These are phyloP conservation scores for Valencia hispanica DNA, from an alignment of 2,797 vertebrate genomes.

Conservation along the genomic window DNA sequence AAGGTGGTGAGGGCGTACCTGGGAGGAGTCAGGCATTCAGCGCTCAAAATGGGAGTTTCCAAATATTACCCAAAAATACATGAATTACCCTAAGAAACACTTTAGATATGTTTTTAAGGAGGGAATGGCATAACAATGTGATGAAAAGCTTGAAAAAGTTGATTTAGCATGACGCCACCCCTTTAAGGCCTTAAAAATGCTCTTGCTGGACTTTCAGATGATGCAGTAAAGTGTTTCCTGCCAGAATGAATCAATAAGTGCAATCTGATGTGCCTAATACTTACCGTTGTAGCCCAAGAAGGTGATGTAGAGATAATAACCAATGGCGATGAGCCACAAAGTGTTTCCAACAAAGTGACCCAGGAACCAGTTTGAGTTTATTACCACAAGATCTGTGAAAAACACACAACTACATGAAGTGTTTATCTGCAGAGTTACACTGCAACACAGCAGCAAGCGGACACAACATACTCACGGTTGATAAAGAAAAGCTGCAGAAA, in stretches of 20 bases:
- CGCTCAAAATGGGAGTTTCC: no score
- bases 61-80: no score
- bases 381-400: slow-evolving; percentile 88
- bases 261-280: slow-evolving; percentile 39
- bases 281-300: slow-evolving; percentile 97
- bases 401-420: slow-evolving; percentile 2
- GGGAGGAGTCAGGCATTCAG: no score
- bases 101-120: no score
- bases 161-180: no score
- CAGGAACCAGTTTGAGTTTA: slow-evolving; percentile 85
- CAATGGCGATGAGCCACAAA: slow-evolving; percentile 91
- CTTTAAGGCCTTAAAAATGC: no score
- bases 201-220: no score
- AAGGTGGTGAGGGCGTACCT: no score
- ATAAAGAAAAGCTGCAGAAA: slow-evolving; percentile 98
- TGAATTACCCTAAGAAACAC: no score
- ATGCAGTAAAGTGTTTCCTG: not conserved
- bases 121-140: no score
- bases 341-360: slow-evolving; percentile 95
- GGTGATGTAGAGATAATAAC: slow-evolving; percentile 98
- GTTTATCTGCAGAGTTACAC: not conserved
- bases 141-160: no score
- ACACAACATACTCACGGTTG: slow-evolving; percentile 87
- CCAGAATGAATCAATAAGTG: not conserved
- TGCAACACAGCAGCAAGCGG: not conserved